A percentile compares a stretch with the other conserved stretches of the same genome.
Evolutionary conservation across 2,797 vertebrate genomes (phyloP).

Genomic region (Chaetodon trifasciatus): DNA sequence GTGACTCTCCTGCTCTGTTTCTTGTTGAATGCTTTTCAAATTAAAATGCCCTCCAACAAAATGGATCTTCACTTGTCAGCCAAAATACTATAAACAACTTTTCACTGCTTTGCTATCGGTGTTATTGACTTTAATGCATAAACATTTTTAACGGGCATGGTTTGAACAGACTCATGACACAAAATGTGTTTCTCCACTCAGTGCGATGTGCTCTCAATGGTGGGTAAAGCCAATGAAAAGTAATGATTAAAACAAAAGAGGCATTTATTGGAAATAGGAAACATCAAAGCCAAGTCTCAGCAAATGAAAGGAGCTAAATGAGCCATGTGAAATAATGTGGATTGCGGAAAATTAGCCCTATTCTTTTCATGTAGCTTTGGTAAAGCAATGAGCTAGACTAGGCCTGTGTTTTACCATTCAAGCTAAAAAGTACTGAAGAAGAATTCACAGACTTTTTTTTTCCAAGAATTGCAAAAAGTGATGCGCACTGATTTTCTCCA

Average conservation of each 20-base stretch:
- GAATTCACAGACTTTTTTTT: background rate
- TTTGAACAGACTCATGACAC: conserved; percentile 36
- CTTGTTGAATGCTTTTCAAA: conserved; percentile 28
- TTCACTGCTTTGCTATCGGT: background rate
- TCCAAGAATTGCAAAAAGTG: conserved; percentile 39
- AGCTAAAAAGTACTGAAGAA: conserved; percentile 19
- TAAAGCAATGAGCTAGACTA: background rate
- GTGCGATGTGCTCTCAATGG: conserved; percentile 36
- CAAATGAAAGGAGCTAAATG: conserved; percentile 20
- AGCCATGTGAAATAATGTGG: conserved; percentile 22
- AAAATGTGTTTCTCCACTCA: conserved; percentile 32
- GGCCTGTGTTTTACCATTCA: conserved; percentile 1
- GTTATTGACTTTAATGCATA: conserved; percentile 17
- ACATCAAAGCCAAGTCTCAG: conserved; percentile 16
- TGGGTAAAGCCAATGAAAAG: conserved; percentile 39
- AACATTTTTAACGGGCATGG: conserved; percentile 51
- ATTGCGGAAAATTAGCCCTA: background rate
- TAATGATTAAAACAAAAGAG: conserved; percentile 47
- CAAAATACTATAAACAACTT: conserved; percentile 4
- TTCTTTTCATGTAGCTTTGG: conserved; percentile 26
- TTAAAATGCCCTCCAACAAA: conserved; percentile 13
- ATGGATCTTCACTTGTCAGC: background rate
- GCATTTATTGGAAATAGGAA: conserved; percentile 30
- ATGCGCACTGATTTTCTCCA: conserved; percentile 20
- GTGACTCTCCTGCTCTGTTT: conserved; percentile 3